Evolutionary conservation across 2,113 vertebrate genomes (phyloP).

Genomic region (Trochalopteron elliotii): DNA sequence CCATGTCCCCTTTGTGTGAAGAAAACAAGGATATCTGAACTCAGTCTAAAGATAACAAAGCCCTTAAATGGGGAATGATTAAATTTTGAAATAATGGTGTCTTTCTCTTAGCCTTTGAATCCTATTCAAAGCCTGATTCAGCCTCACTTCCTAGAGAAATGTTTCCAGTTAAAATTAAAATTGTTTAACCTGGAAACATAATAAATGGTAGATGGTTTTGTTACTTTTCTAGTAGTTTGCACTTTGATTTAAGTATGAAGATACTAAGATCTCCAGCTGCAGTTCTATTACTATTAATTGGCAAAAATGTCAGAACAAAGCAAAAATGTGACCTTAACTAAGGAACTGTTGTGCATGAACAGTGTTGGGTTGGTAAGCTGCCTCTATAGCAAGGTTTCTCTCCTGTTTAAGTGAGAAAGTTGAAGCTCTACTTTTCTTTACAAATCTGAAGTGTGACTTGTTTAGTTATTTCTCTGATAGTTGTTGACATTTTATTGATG

Average conservation of each 20-base stretch:
- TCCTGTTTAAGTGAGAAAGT: not conserved
- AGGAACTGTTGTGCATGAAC: not conserved
- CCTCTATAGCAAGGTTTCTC: not conserved
- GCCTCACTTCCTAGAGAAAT: not conserved
- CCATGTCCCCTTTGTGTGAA: not conserved
- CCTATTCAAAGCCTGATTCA: not conserved
- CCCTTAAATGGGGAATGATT: not conserved
- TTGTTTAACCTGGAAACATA: not conserved
- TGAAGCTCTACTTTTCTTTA: constrained; percentile 10
- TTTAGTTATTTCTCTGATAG: constrained; percentile 17
- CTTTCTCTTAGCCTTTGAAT: not conserved
- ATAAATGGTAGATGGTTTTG: not conserved
- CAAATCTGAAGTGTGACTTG: constrained; percentile 11
- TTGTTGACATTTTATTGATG: not conserved
- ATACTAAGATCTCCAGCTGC: not conserved
- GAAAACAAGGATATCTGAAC: not conserved
- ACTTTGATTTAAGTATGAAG: not conserved
- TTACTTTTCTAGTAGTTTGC: not conserved
- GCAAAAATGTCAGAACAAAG: not conserved
- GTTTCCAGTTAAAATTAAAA: not conserved
- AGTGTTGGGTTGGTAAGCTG: not conserved
- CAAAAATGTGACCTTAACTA: not conserved
- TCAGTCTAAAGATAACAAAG: not conserved
- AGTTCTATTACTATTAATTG: not conserved
- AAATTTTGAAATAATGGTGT: not conserved